Evolutionary conservation across 2,888 invertebrate species (phyloP).

Genomic region (Arge pagana): DNA sequence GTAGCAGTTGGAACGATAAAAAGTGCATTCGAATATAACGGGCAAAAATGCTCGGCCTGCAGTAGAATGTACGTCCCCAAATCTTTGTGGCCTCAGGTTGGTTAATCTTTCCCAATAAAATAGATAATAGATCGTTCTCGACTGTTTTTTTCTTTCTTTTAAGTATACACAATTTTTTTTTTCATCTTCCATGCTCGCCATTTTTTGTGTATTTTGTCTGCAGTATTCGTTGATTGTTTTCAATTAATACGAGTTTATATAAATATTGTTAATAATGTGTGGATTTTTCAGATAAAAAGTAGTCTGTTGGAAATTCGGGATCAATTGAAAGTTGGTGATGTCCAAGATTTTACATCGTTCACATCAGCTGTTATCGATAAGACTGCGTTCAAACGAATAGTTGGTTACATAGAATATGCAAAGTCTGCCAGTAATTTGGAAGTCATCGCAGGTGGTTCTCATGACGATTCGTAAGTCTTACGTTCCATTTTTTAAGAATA

Average conservation of each 20-base stretch:
- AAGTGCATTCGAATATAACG: slow-evolving; percentile 94
- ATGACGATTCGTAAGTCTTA: slow-evolving; percentile 70
- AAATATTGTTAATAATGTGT: slow-evolving; percentile 9
- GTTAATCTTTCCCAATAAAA: too few relatives aligned
- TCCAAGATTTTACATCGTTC: slow-evolving; percentile 79
- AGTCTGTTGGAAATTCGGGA: slow-evolving; percentile 72
- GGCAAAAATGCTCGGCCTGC: slow-evolving; percentile 98
- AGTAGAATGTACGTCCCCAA: slow-evolving; percentile 95
- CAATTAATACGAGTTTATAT: slow-evolving; percentile 11
- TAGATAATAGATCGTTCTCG: not conserved
- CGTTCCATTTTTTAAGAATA: not conserved
- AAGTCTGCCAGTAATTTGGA: slow-evolving; percentile 72
- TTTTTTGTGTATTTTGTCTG: too few relatives aligned
- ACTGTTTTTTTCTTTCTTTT: slow-evolving; percentile 6
- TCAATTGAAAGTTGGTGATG: slow-evolving; percentile 85
- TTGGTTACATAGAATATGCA: slow-evolving; percentile 87
- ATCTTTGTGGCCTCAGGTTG: slow-evolving; percentile 80
- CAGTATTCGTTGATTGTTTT: too few relatives aligned
- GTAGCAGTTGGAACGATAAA: slow-evolving; percentile 86
- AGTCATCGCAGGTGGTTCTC: slow-evolving; percentile 87
- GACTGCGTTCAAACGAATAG: slow-evolving; percentile 87
- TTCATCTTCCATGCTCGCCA: not conserved
- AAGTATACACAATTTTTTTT: slow-evolving; percentile 17
- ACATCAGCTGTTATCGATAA: slow-evolving; percentile 97
- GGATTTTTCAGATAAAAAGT: slow-evolving; percentile 68